phyloP scores from a whole-genome alignment of 1,140 invertebrate species.

The Chironomus tepperi region DNA sequence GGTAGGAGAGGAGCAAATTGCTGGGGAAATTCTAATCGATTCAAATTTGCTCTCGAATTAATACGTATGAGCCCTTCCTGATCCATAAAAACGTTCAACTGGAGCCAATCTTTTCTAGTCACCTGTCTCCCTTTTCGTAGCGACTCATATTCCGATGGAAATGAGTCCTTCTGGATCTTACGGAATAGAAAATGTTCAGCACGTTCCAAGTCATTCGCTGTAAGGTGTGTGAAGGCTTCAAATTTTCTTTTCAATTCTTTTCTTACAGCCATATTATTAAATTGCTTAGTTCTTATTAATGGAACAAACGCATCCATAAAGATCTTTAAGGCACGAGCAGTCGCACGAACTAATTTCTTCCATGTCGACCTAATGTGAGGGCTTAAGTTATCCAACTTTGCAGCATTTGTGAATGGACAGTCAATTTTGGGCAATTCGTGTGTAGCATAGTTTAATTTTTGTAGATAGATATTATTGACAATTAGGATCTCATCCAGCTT shows the following conservation, averaged over 20 bases:
- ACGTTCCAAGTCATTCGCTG: not conserved
- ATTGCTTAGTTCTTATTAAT: not conserved
- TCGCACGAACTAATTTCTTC: not conserved
- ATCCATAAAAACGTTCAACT: not conserved
- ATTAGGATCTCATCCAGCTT: not conserved
- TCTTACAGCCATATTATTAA: not conserved
- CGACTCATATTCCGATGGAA: not conserved
- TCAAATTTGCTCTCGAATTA: not conserved
- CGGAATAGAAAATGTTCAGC: not conserved
- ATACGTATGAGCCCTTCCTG: not conserved
- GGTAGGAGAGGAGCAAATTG: not conserved
- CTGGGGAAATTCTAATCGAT: not conserved
- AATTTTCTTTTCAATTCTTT: not conserved
- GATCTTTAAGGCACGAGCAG: not conserved
- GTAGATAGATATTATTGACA: not conserved
- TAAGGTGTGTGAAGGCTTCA: not conserved
- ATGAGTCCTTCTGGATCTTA: not conserved
- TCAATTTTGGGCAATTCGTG: not conserved
- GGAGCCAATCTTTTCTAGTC: not conserved
- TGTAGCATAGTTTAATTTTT: not conserved
- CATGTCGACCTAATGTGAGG: not conserved
- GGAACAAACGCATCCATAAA: not conserved
- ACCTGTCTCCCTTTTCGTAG: not conserved
- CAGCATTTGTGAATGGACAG: not conserved
- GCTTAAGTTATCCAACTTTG: not conserved